A percentile compares a stretch with the other conserved stretches of the same genome.
Evolutionary conservation across 1,140 invertebrate genomes (phyloP).

Genomic region (Brachionus asplanchnoidis): DNA sequence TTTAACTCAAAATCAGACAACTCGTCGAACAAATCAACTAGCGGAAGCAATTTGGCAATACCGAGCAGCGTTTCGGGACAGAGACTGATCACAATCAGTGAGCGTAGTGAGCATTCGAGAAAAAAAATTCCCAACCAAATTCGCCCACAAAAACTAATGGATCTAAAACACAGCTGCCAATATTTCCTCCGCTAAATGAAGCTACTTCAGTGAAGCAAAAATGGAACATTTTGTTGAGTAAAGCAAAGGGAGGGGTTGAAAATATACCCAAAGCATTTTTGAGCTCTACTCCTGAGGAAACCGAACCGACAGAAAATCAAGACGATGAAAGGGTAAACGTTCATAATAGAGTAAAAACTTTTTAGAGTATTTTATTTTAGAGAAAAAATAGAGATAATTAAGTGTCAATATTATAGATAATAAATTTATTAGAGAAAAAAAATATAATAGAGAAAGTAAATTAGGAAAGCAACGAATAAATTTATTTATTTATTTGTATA

Average conservation of each 20-base stretch:
- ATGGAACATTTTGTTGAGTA: slow-evolving; percentile 37
- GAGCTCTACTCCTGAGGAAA: slow-evolving; percentile 5
- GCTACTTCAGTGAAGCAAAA: slow-evolving; percentile 41
- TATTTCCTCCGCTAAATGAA: slow-evolving; percentile 17
- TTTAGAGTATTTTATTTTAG: too few species aligned
- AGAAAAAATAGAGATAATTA: too few species aligned
- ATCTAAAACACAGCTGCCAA: neutral
- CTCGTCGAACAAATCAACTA: neutral
- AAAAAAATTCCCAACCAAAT: neutral
- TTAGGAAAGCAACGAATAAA: too few species aligned
- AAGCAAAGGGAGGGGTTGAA: slow-evolving; percentile 38
- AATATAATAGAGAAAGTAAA: too few species aligned
- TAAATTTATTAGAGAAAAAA: too few species aligned
- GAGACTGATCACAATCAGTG: slow-evolving; percentile 21
- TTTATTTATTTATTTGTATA: too few species aligned
- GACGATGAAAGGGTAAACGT: too few species aligned
- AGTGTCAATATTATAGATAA: too few species aligned
- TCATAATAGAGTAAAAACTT: too few species aligned
- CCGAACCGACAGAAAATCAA: neutral
- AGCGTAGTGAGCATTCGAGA: neutral
- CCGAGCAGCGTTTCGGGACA: slow-evolving; percentile 22
- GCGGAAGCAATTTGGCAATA: neutral
- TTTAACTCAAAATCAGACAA: neutral
- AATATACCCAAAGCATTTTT: slow-evolving; percentile 37
- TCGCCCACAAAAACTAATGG: neutral